These are phyloP conservation scores for Laspeyria flexula DNA, from an alignment of 2,888 invertebrate species.

Conservation along the genomic window DNA sequence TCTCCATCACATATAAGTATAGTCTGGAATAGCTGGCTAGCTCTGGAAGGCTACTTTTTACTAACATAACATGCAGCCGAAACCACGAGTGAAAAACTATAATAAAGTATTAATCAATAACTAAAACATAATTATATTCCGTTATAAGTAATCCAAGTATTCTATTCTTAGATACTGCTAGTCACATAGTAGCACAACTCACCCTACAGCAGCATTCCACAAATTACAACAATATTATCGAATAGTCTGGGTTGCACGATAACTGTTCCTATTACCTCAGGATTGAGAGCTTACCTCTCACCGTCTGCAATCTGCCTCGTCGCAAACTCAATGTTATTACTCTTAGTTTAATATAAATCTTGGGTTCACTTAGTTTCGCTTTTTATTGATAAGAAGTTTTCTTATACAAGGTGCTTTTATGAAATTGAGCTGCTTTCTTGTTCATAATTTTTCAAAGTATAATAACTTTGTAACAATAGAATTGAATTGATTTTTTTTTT, in stretches of 20 bases:
- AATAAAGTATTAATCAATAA: no score
- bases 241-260: conserved; percentile 7
- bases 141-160: no score
- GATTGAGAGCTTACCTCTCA: conserved; percentile 49
- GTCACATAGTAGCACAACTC: neutral
- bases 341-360: conserved; percentile 4
- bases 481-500: no score
- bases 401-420: neutral
- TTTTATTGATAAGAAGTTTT: conserved; percentile 1
- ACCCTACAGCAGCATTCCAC: neutral
- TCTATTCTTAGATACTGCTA: no score
- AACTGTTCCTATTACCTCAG: conserved; percentile 42
- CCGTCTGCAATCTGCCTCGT: conserved; percentile 16
- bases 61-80: no score
- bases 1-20: no score
- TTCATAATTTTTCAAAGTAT: neutral
- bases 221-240: conserved; percentile 10
- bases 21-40: no score
- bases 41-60: no score
- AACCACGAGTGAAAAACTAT: no score
- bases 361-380: conserved; percentile 4
- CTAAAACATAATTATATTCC: no score
- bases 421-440: neutral
- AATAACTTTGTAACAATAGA: neutral
- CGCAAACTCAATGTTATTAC: conserved; percentile 1